Percentiles rank a stretch among this genome's conserved stretches.
Evolutionary conservation across 2,113 vertebrate species (phyloP).

Genomic region (Corythornis vintsioides): DNA sequence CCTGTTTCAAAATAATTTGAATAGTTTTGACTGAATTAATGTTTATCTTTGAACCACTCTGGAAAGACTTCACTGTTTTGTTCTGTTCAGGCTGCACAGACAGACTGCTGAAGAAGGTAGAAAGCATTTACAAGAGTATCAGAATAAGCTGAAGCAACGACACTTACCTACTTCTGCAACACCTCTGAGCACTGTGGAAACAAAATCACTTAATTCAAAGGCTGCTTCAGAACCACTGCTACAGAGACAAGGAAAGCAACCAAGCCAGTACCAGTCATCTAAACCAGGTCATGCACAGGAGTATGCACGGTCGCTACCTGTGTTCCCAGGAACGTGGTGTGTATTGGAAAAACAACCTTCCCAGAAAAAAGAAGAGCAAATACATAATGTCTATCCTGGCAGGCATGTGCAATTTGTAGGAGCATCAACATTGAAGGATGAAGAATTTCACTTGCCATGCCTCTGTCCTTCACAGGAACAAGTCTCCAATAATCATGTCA

Average conservation of each 20-base stretch:
- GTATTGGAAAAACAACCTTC: neutral
- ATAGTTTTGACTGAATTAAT: neutral
- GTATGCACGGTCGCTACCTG: rapidly evolving
- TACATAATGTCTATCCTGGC: neutral
- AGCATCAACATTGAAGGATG: neutral
- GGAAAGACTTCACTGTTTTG: neutral
- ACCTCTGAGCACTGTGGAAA: neutral
- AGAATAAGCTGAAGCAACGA: conserved; percentile 76
- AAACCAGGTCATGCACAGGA: neutral
- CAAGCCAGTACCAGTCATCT: rapidly evolving
- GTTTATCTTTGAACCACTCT: neutral
- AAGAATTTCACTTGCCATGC: neutral
- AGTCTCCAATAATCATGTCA: neutral
- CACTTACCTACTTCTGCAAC: conserved; percentile 39
- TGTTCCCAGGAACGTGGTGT: rapidly evolving
- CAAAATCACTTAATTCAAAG: neutral
- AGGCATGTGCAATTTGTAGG: neutral
- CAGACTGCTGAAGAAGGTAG: conserved; percentile 81
- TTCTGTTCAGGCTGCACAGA: conserved; percentile 80
- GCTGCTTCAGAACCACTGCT: neutral
- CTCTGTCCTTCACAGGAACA: neutral
- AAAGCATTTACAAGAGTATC: conserved; percentile 84
- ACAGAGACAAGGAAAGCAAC: neutral
- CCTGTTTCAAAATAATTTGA: neutral
- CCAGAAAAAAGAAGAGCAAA: neutral